phyloP scores from a whole-genome alignment of 2,888 invertebrate genomes.

The Leptarthrus brevirostris region DNA sequence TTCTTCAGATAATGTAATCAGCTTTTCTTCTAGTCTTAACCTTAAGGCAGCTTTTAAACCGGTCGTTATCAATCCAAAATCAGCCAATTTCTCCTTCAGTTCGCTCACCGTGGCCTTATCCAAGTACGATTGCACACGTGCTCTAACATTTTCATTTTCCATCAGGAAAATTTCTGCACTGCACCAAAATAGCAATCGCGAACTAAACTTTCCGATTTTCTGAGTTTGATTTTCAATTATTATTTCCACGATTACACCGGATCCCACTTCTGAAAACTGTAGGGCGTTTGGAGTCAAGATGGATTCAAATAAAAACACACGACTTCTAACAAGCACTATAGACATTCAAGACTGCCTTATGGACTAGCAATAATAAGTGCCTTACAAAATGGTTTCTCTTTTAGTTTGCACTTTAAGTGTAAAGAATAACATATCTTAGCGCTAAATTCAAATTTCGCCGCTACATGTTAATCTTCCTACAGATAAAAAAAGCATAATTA shows the following conservation, averaged over 20 bases:
- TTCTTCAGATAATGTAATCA: not conserved
- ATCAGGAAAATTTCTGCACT: not conserved
- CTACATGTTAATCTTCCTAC: too few relatives aligned
- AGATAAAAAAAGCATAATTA: too few relatives aligned
- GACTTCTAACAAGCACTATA: too few relatives aligned
- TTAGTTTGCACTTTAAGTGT: too few relatives aligned
- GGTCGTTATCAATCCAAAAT: not conserved
- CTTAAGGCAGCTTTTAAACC: conserved; percentile 12
- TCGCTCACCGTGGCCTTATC: conserved; percentile 12
- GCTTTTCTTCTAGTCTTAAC: not conserved
- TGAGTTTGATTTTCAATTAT: not conserved
- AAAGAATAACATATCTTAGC: too few relatives aligned
- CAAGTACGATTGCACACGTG: conserved; percentile 21
- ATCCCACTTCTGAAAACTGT: too few relatives aligned
- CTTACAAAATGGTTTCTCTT: too few relatives aligned
- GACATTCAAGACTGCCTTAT: too few relatives aligned
- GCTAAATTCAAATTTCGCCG: too few relatives aligned
- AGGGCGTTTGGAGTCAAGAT: too few relatives aligned
- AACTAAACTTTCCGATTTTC: conserved; percentile 8
- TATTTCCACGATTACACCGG: conserved; percentile 1
- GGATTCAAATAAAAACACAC: too few relatives aligned
- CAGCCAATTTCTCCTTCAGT: not conserved
- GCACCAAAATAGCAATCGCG: not conserved
- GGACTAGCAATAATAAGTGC: too few relatives aligned
- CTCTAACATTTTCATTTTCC: not conserved